These are phyloP conservation scores for Zonitis immaculata DNA, from an alignment of 2,888 invertebrate species.

Conservation along the genomic window DNA sequence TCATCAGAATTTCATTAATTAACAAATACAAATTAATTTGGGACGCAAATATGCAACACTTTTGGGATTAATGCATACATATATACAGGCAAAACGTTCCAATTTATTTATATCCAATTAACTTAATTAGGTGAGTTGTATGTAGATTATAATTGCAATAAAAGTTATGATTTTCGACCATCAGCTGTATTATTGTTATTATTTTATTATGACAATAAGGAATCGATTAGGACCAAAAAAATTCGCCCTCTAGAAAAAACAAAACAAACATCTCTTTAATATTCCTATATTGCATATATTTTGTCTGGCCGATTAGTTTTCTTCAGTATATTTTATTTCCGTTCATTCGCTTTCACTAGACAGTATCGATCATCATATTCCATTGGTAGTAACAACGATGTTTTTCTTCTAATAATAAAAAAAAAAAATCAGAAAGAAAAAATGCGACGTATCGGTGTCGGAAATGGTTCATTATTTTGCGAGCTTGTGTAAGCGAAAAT, in stretches of 20 bases:
- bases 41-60: not conserved
- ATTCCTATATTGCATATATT: not conserved
- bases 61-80: not conserved
- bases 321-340: not conserved
- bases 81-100: not conserved
- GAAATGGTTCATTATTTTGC: conserved; percentile 26
- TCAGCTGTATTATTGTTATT: too few relatives aligned
- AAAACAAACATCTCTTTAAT: not conserved
- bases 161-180: too few relatives aligned
- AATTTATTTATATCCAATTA: not conserved
- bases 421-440: conserved; percentile 3
- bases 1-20: too few relatives aligned
- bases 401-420: not conserved
- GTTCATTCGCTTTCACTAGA: not conserved
- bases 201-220: too few relatives aligned
- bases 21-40: not conserved
- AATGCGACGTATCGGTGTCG: conserved; percentile 22
- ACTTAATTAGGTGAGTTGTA: not conserved
- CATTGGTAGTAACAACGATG: not conserved
- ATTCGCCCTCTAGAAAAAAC: too few relatives aligned
- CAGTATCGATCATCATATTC: not conserved
- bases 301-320: not conserved
- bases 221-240: too few relatives aligned
- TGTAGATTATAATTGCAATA: too few relatives aligned
- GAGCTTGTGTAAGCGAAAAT: conserved; percentile 27